These are phyloP conservation scores for Acanthiza pusilla DNA, from an alignment of 2,797 vertebrate species.

Conservation along the genomic window DNA sequence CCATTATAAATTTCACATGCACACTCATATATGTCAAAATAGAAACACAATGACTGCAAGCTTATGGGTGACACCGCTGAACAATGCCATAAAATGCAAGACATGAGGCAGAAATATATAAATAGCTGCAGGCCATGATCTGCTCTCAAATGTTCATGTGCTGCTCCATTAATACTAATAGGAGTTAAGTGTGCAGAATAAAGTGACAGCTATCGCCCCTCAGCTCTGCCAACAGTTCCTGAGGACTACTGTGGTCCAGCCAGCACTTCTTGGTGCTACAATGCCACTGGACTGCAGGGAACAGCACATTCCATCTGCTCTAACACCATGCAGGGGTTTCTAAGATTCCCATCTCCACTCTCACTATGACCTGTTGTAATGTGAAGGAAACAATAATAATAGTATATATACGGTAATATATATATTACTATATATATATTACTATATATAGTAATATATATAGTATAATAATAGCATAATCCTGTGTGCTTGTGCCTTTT, in stretches of 20 bases:
- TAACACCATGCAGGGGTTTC: not conserved
- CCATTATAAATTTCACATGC: not conserved
- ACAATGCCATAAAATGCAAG: not conserved
- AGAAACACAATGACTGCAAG: not conserved
- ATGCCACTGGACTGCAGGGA: not conserved
- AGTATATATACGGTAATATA: too few relatives aligned
- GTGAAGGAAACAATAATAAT: not conserved
- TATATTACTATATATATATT: too few relatives aligned
- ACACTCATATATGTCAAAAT: not conserved
- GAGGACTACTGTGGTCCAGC: not conserved
- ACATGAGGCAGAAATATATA: constrained; percentile 32
- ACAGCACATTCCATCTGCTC: not conserved
- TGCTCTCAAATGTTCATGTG: constrained; percentile 24
- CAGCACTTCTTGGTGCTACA: not conserved
- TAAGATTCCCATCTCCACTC: not conserved
- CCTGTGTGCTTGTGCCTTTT: not conserved
- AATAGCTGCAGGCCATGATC: constrained; percentile 52
- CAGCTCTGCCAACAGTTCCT: constrained; percentile 25
- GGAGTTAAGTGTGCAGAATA: constrained; percentile 62
- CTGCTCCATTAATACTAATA: constrained; percentile 50
- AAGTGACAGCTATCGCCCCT: constrained; percentile 33
- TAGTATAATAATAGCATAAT: not conserved
- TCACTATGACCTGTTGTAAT: not conserved
- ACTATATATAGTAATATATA: too few relatives aligned
- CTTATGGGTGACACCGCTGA: constrained; percentile 8